phyloP scores from a whole-genome alignment of 2,797 vertebrate genomes.

The Helarctos malayanus region DNA sequence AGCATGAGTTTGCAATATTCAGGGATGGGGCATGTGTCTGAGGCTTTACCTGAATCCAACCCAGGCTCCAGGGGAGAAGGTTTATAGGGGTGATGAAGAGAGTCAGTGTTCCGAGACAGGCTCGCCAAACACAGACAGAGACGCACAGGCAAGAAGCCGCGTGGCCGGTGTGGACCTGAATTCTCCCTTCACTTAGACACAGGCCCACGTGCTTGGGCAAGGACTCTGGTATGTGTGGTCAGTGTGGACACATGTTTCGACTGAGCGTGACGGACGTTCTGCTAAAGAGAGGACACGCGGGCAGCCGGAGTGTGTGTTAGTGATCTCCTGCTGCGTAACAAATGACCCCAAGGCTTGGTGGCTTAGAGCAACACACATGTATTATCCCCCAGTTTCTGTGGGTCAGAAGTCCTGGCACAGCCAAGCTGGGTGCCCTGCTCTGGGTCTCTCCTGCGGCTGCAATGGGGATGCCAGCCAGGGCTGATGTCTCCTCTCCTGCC shows the following conservation, averaged over 20 bases:
- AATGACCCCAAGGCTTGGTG: not conserved
- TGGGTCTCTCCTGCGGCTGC: not conserved
- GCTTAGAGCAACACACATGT: not conserved
- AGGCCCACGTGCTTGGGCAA: not conserved
- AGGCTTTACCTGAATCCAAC: not conserved
- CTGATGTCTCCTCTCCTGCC: not conserved
- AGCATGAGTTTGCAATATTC: not conserved
- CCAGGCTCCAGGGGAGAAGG: not conserved
- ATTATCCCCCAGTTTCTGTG: not conserved
- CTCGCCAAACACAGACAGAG: not conserved
- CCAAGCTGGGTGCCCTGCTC: not conserved
- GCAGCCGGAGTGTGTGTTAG: not conserved
- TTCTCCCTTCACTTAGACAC: not conserved
- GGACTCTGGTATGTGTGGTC: not conserved
- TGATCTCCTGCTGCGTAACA: not conserved
- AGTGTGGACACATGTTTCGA: not conserved
- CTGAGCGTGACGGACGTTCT: not conserved
- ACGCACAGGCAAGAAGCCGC: not conserved
- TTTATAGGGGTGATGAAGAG: not conserved
- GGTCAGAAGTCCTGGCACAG: not conserved
- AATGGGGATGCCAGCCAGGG: not conserved
- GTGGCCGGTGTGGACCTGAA: not conserved
- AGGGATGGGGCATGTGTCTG: not conserved
- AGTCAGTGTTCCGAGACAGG: too few relatives aligned
- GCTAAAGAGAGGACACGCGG: not conserved